A percentile compares a stretch with the other conserved stretches of the same genome.
These are phyloP conservation scores for Sardinella longiceps DNA, from an alignment of 2,797 vertebrate genomes.

Conservation along the genomic window DNA sequence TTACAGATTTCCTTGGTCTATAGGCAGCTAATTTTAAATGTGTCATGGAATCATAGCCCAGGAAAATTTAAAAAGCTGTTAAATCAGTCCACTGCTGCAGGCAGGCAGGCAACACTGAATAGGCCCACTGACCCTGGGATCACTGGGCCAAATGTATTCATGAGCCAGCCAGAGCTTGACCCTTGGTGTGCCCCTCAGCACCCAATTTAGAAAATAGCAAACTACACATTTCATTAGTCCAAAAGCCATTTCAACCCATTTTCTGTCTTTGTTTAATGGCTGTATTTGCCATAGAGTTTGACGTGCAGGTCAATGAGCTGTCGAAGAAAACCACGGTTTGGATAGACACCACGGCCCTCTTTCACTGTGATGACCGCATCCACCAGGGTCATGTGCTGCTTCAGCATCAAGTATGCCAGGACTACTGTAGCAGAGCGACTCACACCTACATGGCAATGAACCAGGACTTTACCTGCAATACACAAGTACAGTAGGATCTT, in stretches of 20 bases:
- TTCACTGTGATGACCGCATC: conserved; percentile 93
- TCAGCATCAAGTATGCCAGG: conserved; percentile 94
- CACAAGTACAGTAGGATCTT: neutral
- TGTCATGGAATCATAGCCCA: no score
- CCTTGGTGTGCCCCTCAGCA: neutral
- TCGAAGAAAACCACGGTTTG: conserved; percentile 89
- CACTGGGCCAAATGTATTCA: no score
- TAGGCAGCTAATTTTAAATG: no score
- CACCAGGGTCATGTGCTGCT: conserved; percentile 85
- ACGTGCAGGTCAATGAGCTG: conserved; percentile 86
- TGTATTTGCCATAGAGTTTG: conserved; percentile 72
- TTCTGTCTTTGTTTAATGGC: neutral
- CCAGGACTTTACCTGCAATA: conserved; percentile 84
- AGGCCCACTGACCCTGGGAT: no score
- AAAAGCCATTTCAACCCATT: neutral
- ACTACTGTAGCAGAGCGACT: conserved; percentile 92
- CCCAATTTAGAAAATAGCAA: neutral
- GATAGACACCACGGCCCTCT: conserved; percentile 86
- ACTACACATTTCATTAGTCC: neutral
- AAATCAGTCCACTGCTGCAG: no score
- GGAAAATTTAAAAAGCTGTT: no score
- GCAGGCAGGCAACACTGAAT: no score
- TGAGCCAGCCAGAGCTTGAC: neutral
- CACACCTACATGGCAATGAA: conserved; percentile 92
- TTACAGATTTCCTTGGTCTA: no score